A percentile compares a stretch with the other conserved stretches of the same genome.
Conservation (phyloP, 2,113 vertebrate genomes). For the Scatophagus argus region DNA sequence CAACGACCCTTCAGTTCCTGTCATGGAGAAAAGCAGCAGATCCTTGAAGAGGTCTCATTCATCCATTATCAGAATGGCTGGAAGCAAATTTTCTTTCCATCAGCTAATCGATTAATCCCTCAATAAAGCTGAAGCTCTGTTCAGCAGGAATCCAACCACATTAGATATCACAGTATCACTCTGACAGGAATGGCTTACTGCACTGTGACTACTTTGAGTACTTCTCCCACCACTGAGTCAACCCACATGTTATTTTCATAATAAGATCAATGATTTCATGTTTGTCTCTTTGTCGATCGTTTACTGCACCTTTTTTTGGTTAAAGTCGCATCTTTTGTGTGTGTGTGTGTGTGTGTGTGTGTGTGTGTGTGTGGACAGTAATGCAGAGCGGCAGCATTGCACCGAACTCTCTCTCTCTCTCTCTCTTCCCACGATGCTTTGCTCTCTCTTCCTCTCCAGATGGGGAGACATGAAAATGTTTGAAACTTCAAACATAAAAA, state of each 20-base stretch:
- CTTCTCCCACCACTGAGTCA: background rate
- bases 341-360: slow-evolving; percentile 7
- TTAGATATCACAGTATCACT: no score
- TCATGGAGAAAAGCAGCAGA: no score
- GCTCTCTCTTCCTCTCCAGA: slow-evolving; percentile 59
- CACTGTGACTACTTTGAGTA: no score
- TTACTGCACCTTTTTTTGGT: background rate
- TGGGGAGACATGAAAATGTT: slow-evolving; percentile 61
- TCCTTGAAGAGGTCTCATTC: no score
- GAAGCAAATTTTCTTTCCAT: no score
- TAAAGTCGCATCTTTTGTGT: background rate
- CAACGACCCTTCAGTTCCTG: no score
- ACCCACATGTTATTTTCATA: background rate
- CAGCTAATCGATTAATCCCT: no score
- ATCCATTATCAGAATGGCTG: no score
- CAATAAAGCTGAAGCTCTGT: no score
- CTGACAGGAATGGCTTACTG: no score
- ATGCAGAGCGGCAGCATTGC: background rate
- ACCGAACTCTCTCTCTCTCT: background rate
- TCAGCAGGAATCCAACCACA: no score
- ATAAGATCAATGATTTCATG: background rate
- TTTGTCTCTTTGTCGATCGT: background rate
- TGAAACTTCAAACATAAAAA: slow-evolving; percentile 75
- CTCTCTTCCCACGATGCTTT: slow-evolving; percentile 67
- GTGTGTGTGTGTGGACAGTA: slow-evolving; percentile 7